Evolutionary conservation across 1,140 invertebrate species (phyloP), one percentile per base, ranked within the genome.

Genomic region (Dendrolimus kikuchii): DNA sequence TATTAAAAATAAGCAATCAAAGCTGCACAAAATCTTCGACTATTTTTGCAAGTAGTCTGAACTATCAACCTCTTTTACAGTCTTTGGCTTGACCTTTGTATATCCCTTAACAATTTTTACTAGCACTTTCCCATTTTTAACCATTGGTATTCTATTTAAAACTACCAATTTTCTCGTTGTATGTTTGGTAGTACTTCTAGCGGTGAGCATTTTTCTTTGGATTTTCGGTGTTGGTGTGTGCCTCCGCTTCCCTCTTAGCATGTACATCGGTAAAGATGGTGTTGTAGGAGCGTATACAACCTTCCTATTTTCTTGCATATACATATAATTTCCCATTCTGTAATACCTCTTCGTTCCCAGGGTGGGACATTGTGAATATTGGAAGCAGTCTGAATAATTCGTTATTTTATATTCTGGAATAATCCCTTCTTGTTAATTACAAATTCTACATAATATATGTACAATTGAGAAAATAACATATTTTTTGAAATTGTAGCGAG

Each of bases 371-470:
- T 47, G 53, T 8, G 44, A 60, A 2, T 54, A 53, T 8, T 55
- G 51, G 49, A 74, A 77, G 49, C 72, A 75, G 23, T 75, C 72
- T 0, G 66, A 61, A 51, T 78, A 75, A 38, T 78, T 72, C 44
- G 66, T 55, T 9, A 66, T 44, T 40, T 65, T 63, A 44, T 56
- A 77, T 46, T 71, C 74, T 77, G 63, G 8, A 66, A 74, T 47
- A 40, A 51, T 51, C 42, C 6, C 0, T 6, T 51, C 7, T 36
- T 42, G n/a, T 42, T 10, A 5, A 45, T 0, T 36, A 9, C 46
- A 5, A 23, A 23, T 23, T 23, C 23, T 23, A 23, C 23, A 3
- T 23, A 23, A 23, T 23, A 23, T 23, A 23, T 23, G 23, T 23
- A 23, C 23, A 23, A 23, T 23, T 3, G 23, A 23, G 3, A 23